Conservation (phyloP, 2,888 invertebrate species). For the Fragum whitleyi region DNA sequence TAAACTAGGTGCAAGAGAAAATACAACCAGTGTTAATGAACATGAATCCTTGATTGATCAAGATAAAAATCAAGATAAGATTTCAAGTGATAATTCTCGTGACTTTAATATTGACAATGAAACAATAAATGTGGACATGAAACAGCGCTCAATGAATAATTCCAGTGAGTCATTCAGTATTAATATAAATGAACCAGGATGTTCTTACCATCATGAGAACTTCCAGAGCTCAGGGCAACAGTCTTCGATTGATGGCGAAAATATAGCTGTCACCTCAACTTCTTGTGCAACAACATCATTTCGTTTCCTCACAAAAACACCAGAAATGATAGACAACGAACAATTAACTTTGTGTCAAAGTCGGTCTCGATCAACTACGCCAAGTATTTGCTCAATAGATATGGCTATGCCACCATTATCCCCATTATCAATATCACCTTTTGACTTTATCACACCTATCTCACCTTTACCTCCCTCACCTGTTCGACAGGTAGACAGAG, state of each 20-base stretch:
- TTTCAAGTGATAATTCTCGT: not conserved
- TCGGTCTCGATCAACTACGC: constrained; percentile 43
- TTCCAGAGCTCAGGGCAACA: not conserved
- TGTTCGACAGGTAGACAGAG: constrained; percentile 39
- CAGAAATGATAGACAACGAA: constrained; percentile 29
- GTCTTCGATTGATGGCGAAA: not conserved
- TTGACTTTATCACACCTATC: constrained; percentile 66
- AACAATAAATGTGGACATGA: not conserved
- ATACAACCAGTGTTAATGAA: not conserved
- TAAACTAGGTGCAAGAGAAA: not conserved
- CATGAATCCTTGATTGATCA: not conserved
- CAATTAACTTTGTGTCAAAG: not conserved
- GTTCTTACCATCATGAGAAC: constrained; percentile 34
- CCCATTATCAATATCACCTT: constrained; percentile 70
- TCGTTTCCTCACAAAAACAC: constrained; percentile 10
- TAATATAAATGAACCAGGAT: constrained; percentile 28
- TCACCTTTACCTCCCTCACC: constrained; percentile 76
- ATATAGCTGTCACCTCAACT: constrained; percentile 3
- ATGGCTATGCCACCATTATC: constrained; percentile 63
- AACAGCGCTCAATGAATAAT: not conserved
- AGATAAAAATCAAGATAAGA: not conserved
- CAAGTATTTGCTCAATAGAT: constrained; percentile 39
- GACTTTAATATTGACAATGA: not conserved
- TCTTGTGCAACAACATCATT: not conserved
- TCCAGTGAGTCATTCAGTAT: not conserved